A percentile compares a stretch with the other conserved stretches of the same genome.
Conservation (phyloP, 2,797 vertebrate species). For the Tragelaphus eurycerus region DNA sequence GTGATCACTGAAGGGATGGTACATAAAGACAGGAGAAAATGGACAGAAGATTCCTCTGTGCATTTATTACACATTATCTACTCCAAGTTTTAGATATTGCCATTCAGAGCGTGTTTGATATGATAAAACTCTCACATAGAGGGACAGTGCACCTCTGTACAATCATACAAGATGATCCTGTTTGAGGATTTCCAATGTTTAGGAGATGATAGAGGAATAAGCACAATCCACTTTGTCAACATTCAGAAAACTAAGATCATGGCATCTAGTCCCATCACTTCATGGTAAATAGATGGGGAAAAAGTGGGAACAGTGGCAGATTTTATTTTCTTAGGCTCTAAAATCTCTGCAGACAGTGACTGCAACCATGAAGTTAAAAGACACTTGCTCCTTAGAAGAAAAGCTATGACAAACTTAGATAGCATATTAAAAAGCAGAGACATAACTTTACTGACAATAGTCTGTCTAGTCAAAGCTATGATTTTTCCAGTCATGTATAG, state of each 20-base stretch:
- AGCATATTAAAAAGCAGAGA: neutral
- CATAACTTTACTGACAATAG: neutral
- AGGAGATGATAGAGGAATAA: neutral
- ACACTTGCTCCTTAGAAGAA: neutral
- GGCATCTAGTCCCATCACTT: neutral
- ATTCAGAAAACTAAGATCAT: neutral
- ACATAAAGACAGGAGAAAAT: neutral
- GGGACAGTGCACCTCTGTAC: fast-evolving
- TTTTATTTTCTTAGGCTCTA: neutral
- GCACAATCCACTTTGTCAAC: neutral
- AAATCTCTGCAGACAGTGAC: neutral
- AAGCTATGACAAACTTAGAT: neutral
- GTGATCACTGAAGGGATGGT: neutral
- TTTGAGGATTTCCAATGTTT: neutral
- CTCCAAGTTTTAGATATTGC: neutral
- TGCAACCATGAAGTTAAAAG: neutral
- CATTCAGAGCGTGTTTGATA: neutral
- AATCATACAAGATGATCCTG: neutral
- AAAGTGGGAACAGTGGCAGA: neutral
- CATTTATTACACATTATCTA: neutral
- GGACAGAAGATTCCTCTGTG: neutral
- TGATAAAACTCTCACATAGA: neutral
- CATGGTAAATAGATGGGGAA: neutral
- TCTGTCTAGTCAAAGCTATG: neutral
- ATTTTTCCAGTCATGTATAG: neutral